Evolutionary conservation across 1,140 invertebrate genomes (phyloP).

Genomic region (Lasaia peninsularis): DNA sequence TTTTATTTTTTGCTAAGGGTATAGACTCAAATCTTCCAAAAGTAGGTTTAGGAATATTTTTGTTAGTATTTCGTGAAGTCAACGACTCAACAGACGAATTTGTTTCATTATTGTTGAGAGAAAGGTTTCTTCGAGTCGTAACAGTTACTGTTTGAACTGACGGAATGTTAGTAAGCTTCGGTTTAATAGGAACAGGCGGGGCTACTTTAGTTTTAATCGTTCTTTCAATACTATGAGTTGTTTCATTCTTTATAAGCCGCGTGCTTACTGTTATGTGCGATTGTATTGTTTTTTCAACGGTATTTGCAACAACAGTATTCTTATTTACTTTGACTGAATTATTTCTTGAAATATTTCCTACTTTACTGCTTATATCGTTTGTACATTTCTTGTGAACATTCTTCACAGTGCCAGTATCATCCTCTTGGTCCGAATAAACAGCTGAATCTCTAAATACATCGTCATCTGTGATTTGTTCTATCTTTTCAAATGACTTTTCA

Average conservation of each 20-base stretch:
- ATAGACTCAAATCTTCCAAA: constrained; percentile 45
- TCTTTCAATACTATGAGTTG: constrained; percentile 21
- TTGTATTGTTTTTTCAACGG: constrained; percentile 34
- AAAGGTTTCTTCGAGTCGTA: constrained; percentile 33
- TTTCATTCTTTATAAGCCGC: constrained; percentile 14
- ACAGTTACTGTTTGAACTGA: constrained; percentile 34
- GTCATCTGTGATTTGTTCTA: constrained; percentile 80
- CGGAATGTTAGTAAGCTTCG: constrained; percentile 53
- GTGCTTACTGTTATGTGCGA: constrained; percentile 32
- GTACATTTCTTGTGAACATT: constrained; percentile 28
- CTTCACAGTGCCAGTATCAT: constrained; percentile 45
- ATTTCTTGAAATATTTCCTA: constrained; percentile 50
- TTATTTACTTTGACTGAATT: constrained; percentile 46
- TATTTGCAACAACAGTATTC: constrained; percentile 34
- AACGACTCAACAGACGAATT: constrained; percentile 45
- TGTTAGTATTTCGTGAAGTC: constrained; percentile 43
- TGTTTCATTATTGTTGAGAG: constrained; percentile 36
- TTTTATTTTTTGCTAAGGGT: constrained; percentile 32
- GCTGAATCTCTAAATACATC: constrained; percentile 89
- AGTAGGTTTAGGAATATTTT: constrained; percentile 36
- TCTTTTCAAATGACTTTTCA: constrained; percentile 86
- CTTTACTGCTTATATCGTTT: constrained; percentile 45
- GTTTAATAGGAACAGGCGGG: constrained; percentile 69
- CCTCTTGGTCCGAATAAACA: constrained; percentile 86
- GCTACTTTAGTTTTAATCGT: constrained; percentile 53